Conservation (phyloP, 2,888 invertebrate genomes). For the Drosophila vallismaia region DNA sequence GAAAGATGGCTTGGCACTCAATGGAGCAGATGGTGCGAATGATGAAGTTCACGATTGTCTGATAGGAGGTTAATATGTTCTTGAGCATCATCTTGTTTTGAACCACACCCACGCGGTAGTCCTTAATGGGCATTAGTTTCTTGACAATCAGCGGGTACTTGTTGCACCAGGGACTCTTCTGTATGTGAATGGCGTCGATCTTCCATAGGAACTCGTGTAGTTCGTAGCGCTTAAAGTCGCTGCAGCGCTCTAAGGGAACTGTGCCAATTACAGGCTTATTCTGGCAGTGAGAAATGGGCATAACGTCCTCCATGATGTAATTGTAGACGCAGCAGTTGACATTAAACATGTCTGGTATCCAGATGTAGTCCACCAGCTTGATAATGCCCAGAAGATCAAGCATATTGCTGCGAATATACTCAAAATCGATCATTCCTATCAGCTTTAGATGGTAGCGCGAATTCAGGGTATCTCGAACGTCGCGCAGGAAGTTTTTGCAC, state of each 20-base stretch:
- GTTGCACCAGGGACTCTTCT: slow-evolving; percentile 81
- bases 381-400: slow-evolving; percentile 79
- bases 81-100: slow-evolving; percentile 65
- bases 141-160: slow-evolving; percentile 82
- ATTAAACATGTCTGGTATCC: slow-evolving; percentile 79
- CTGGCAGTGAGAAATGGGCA: slow-evolving; percentile 72
- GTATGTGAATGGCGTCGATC: slow-evolving; percentile 81
- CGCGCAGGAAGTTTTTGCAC: slow-evolving; percentile 67
- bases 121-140: slow-evolving; percentile 77
- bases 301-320: slow-evolving; percentile 71
- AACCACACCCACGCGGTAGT: slow-evolving; percentile 69
- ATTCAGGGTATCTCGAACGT: slow-evolving; percentile 55
- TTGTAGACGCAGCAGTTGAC: slow-evolving; percentile 58
- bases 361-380: slow-evolving; percentile 76
- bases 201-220: slow-evolving; percentile 77
- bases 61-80: slow-evolving; percentile 64
- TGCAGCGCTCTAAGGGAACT: slow-evolving; percentile 80
- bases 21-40: slow-evolving; percentile 81
- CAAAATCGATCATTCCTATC: slow-evolving; percentile 78
- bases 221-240: slow-evolving; percentile 81
- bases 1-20: slow-evolving; percentile 81
- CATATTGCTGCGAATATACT: slow-evolving; percentile 73
- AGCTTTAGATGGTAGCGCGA: slow-evolving; percentile 55
- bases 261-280: slow-evolving; percentile 80
- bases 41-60: slow-evolving; percentile 80